Percentiles rank a stretch among this genome's conserved stretches.
Evolutionary conservation across 2,113 vertebrate species (phyloP).

Genomic region (Narcine bancroftii): DNA sequence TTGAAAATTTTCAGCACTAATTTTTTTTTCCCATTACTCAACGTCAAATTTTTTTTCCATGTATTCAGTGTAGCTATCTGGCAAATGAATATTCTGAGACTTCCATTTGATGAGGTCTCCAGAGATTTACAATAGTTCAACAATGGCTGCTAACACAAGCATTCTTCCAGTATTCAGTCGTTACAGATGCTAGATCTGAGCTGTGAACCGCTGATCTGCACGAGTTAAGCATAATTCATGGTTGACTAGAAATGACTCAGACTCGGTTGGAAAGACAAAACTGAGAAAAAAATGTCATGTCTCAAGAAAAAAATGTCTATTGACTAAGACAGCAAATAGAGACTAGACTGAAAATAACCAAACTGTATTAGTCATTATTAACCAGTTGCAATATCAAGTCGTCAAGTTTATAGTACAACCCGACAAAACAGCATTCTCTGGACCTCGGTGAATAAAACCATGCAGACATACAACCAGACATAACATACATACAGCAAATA

Average conservation of each 20-base stretch:
- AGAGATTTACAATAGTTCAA: not conserved
- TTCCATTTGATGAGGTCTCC: not conserved
- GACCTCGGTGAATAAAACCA: no score
- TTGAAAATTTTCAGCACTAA: not conserved
- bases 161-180: not conserved
- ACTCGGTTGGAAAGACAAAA: not conserved
- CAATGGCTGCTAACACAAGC: not conserved
- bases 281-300: not conserved
- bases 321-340: not conserved
- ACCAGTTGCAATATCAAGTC: not conserved
- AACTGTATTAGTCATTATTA: not conserved
- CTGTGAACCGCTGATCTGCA: not conserved
- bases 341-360: not conserved
- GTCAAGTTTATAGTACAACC: no score
- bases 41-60: not conserved
- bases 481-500: no score
- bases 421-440: no score
- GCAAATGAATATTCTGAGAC: not conserved
- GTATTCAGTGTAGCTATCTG: not conserved
- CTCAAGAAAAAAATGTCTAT: not conserved
- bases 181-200: not conserved
- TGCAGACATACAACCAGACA: no score
- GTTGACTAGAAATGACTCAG: not conserved
- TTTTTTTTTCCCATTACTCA: not conserved
- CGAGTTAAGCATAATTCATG: not conserved